phyloP scores from a whole-genome alignment of 2,797 vertebrate species.

The Leptoclinus maculatus region DNA sequence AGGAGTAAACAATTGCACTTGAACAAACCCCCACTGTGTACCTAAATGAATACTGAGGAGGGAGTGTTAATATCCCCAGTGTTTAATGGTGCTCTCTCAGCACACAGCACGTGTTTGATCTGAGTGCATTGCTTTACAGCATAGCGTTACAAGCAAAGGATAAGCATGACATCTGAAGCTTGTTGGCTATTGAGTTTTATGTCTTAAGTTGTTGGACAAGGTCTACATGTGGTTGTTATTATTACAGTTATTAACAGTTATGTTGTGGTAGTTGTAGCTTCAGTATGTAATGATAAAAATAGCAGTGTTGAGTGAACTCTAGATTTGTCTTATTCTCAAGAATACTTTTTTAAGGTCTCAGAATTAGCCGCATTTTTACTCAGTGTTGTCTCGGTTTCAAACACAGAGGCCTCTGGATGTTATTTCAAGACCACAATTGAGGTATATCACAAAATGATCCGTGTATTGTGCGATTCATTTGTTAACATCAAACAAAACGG shows the following conservation, averaged over 20 bases:
- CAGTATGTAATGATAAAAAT: too few relatives aligned
- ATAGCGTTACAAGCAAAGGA: neutral
- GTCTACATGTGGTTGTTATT: too few relatives aligned
- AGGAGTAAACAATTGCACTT: constrained; percentile 20
- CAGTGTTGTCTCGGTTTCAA: neutral
- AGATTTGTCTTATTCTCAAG: too few relatives aligned
- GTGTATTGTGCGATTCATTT: too few relatives aligned
- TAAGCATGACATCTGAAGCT: neutral
- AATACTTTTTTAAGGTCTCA: too few relatives aligned
- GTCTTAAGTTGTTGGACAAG: neutral
- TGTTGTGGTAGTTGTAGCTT: too few relatives aligned
- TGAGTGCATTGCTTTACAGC: neutral
- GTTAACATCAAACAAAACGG: too few relatives aligned
- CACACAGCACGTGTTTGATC: neutral
- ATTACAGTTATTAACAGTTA: too few relatives aligned
- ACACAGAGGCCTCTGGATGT: too few relatives aligned
- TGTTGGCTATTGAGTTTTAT: neutral
- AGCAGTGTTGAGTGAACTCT: too few relatives aligned
- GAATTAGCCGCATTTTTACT: neutral
- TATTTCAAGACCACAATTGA: too few relatives aligned
- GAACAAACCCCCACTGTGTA: constrained; percentile 21
- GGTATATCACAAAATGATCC: too few relatives aligned
- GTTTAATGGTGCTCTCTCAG: constrained; percentile 47
- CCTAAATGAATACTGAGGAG: constrained; percentile 28
- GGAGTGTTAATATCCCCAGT: constrained; percentile 43